Evolutionary conservation across 2,113 vertebrate genomes (phyloP), one percentile per base, ranked within the genome.

Genomic region (Trochalopteron elliotii): DNA sequence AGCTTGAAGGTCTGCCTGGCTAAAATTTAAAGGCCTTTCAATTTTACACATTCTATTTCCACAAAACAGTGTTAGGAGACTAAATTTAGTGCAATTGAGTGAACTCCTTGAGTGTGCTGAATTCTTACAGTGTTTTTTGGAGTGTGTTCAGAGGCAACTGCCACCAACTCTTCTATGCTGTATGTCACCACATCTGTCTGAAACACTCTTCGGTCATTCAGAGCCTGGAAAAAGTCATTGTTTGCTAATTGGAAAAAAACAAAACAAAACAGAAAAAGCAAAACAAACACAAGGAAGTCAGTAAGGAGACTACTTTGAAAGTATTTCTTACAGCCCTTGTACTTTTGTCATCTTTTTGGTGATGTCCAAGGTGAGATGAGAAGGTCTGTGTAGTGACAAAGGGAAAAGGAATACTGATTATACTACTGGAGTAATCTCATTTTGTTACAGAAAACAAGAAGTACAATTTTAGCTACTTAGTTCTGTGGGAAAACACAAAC

Each of bases 101-200:
- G 1, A 80, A 70, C 25, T 59, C 35, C n/a, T 39, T 40, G 11
- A 69, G 17, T 3, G 15, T 27, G 25, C 19, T 33, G 7, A 72
- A 82, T 49, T 61, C 97, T 97, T 98, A 99, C 99, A 97, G 97
- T 98, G 94, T 99, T 99, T 97, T 99, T 99, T 35, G 98, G 98
- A 33, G 98, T 98, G 92, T 98, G 98, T 28, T 99, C 99, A 27
- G 98, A 99, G 30, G 98, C 98, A 83, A 98, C 92, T 60, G 98
- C 53, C 90, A 98, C 98, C 97, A 99, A 69, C 84, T 99, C 98
- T 88, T 98, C 98, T 84, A 98, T 94, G 44, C 97, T 98, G 96
- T 98, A 99, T 8, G 96, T 94, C 9, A 97, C 93, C 61, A 97
- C 74, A 25, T 98, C 97, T 69, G 94, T 72, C 72, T 96, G 97